These are phyloP conservation scores for Nothura maculosa DNA, from an alignment of 2,797 vertebrate genomes.

Conservation along the genomic window DNA sequence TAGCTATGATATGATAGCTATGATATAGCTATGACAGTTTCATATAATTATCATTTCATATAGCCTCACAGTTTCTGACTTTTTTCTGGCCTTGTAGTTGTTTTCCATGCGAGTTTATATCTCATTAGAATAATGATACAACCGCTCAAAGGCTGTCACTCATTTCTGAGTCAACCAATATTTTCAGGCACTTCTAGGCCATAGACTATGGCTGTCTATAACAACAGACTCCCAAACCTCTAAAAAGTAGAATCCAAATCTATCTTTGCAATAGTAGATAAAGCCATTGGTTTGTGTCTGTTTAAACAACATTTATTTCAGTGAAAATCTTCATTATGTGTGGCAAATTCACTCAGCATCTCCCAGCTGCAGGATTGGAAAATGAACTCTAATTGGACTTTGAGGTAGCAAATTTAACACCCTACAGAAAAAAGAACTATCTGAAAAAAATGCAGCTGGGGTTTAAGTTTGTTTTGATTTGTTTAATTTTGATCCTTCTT, in stretches of 20 bases:
- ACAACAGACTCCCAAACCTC: neutral
- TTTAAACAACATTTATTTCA: constrained; percentile 65
- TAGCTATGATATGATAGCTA: too few species aligned
- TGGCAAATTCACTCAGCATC: constrained; percentile 59
- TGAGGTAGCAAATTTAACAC: constrained; percentile 58
- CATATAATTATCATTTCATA: neutral
- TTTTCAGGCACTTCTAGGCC: neutral
- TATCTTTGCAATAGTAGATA: neutral
- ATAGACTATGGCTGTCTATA: neutral
- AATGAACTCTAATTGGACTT: constrained; percentile 66
- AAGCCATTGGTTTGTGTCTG: constrained; percentile 19
- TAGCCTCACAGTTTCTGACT: neutral
- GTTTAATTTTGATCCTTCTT: constrained; percentile 62
- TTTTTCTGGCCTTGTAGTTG: neutral
- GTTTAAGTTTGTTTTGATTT: constrained; percentile 68
- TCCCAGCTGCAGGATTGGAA: constrained; percentile 62
- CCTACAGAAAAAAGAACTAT: constrained; percentile 47
- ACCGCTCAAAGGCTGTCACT: neutral
- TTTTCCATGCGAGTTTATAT: neutral
- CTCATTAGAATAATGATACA: neutral
- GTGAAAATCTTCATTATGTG: constrained; percentile 58
- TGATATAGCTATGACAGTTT: too few species aligned
- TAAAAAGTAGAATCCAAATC: neutral
- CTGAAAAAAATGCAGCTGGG: constrained; percentile 65
- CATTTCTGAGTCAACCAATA: neutral